Base-by-base conservation (phyloP, 1,140 invertebrate genomes). In the Pseudobourletiella spinata region DNA sequence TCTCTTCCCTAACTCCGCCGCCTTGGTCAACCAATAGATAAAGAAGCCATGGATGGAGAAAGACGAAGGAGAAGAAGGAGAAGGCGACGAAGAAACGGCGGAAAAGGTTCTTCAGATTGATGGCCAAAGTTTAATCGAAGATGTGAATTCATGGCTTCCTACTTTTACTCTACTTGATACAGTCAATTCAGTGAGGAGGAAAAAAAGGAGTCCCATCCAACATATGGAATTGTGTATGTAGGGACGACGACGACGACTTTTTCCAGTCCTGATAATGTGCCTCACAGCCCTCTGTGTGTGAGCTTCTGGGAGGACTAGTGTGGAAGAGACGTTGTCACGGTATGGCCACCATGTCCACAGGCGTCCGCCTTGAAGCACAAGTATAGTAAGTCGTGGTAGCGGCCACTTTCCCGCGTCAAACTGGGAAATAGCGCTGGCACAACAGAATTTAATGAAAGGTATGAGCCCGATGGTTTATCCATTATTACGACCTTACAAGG, bases 101-200 rank as follows among this genome's bases (percentile, higher is more conserved):
- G 65, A 67, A 67, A 67, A 67, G 61, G 57, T 61, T 63, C 52
- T 46, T n/a, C 57, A 63, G 65, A 67, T 67, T 63, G 61, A 67
- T 67, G 65, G 65, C 39, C 65, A 67, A 67, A 67, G 65, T 67
- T 67, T 67, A 67, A 67, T 67, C 65, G 65, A 67, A 67, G 65
- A 67, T 66, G 61, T 57, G 61, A 63, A 67, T 67, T 67, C 65
- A 67, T 67, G 61, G 55, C 62, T 64, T 59, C 57, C 54, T 52
- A 57, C 63, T 64, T 64, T 61, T 52, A 61, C 59, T 61, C 59
- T 24, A 60, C 30, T 60, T 46, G 44, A 51, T 51, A 51, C 22
- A 51, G 2, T 51, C 4, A 51, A 51, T 51, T 22, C 48, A 51
- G 4, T 18, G 15, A 39, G 32, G n/a, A n/a, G n/a, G n/a, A n/a